Conservation (phyloP, 2,888 invertebrate species). For the Microctonus aethiopoides region DNA sequence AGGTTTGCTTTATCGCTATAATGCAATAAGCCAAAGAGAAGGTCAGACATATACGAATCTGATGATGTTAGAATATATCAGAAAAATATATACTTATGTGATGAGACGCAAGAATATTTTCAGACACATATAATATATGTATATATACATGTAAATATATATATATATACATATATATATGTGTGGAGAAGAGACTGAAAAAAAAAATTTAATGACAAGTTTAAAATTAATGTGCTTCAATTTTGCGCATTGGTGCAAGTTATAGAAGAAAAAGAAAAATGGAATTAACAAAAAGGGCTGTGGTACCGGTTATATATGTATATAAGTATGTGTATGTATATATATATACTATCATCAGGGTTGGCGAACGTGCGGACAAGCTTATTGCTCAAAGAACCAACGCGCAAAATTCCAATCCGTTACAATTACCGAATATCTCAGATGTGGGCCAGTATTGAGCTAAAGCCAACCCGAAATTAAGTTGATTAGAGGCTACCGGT, state of each 20-base stretch:
- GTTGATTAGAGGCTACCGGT: constrained; percentile 67
- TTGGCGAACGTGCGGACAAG: not conserved
- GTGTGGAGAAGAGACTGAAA: not conserved
- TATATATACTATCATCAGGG: not conserved
- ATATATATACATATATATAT: not conserved
- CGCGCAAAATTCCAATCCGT: constrained; percentile 63
- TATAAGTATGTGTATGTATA: too few relatives aligned
- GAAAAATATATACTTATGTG: constrained; percentile 6
- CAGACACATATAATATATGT: not conserved
- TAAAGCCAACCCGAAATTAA: constrained; percentile 62
- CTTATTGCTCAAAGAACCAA: constrained; percentile 45
- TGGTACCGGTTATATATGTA: too few relatives aligned
- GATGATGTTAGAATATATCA: constrained; percentile 2
- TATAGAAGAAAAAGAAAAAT: constrained; percentile 23
- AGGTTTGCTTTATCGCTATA: constrained; percentile 43
- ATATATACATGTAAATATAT: not conserved
- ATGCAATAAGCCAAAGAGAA: constrained; percentile 27
- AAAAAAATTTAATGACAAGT: constrained; percentile 10
- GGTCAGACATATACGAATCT: not conserved
- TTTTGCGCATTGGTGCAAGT: not conserved
- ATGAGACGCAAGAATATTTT: constrained; percentile 39
- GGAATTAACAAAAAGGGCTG: not conserved
- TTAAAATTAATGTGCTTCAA: not conserved
- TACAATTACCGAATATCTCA: constrained; percentile 66
- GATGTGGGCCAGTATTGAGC: constrained; percentile 59